phyloP scores from a whole-genome alignment of 2,797 vertebrate species.

The Novumbra hubbsi region DNA sequence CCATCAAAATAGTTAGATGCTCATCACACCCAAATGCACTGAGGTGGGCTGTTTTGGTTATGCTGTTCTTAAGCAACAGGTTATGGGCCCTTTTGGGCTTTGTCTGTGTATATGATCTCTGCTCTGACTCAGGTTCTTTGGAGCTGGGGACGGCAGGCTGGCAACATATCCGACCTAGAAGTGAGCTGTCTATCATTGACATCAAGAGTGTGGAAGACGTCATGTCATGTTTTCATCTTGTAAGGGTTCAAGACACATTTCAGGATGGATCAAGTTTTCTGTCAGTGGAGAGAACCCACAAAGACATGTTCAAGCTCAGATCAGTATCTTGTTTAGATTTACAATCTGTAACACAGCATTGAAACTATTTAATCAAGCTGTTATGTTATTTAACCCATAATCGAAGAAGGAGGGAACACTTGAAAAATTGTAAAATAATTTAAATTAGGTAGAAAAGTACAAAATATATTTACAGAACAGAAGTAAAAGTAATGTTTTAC shows the following conservation, averaged over 20 bases:
- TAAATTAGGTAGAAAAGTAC: too few relatives aligned
- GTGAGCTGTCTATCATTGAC: conserved; percentile 74
- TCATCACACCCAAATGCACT: conserved; percentile 39
- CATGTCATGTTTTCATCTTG: conserved; percentile 71
- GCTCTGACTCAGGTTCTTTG: conserved; percentile 55
- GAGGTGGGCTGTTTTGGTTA: conserved; percentile 54
- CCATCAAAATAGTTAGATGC: conserved; percentile 12
- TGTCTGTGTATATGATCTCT: conserved; percentile 63
- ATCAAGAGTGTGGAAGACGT: conserved; percentile 69
- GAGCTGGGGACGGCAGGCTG: conserved; percentile 66
- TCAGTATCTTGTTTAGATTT: conserved; percentile 48
- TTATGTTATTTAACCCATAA: too few relatives aligned
- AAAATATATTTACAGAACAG: too few relatives aligned
- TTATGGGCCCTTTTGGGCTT: conserved; percentile 57
- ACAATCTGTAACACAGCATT: conserved; percentile 26
- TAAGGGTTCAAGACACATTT: conserved; percentile 69
- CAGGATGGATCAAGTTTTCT: conserved; percentile 62
- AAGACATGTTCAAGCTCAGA: conserved; percentile 53
- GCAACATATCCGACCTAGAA: conserved; percentile 71
- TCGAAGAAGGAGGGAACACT: too few relatives aligned
- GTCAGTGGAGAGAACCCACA: conserved; percentile 57
- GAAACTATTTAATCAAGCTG: not conserved
- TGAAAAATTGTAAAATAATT: too few relatives aligned
- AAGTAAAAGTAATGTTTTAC: too few relatives aligned
- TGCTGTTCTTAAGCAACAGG: conserved; percentile 70